Conservation (phyloP, 2,888 invertebrate genomes). For the Syritta pipiens region DNA sequence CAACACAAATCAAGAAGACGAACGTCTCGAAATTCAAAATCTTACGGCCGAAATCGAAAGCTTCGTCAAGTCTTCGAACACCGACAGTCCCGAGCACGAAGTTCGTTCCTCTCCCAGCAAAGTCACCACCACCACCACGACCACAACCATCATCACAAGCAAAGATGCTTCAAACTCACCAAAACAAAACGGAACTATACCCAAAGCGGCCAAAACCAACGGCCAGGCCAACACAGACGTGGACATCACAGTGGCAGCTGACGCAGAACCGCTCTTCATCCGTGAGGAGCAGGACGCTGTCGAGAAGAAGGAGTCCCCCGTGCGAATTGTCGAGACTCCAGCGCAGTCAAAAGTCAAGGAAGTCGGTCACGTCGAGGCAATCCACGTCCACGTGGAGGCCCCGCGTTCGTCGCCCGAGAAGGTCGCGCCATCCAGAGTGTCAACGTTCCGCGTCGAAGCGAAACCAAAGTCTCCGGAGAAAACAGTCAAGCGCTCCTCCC, state of each 20-base stretch:
- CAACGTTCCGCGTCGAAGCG: slow-evolving; percentile 28
- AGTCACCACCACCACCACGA: background rate
- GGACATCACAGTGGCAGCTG: slow-evolving; percentile 19
- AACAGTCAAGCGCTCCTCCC: background rate
- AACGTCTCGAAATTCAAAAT: slow-evolving; percentile 72
- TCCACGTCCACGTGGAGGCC: slow-evolving; percentile 70
- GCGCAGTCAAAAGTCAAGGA: slow-evolving; percentile 49
- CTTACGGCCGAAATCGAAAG: slow-evolving; percentile 76
- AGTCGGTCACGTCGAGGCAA: slow-evolving; percentile 70
- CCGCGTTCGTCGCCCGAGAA: slow-evolving; percentile 64
- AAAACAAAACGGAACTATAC: slow-evolving; percentile 52
- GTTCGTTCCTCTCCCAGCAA: background rate
- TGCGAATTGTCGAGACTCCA: slow-evolving; percentile 45
- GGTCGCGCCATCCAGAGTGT: slow-evolving; percentile 16
- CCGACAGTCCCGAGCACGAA: slow-evolving; percentile 28
- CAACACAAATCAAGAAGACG: slow-evolving; percentile 26
- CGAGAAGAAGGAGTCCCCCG: slow-evolving; percentile 25
- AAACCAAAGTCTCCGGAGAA: slow-evolving; percentile 16
- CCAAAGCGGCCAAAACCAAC: slow-evolving; percentile 45
- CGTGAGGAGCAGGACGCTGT: slow-evolving; percentile 3
- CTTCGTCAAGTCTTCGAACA: slow-evolving; percentile 72
- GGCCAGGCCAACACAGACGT: slow-evolving; percentile 41
- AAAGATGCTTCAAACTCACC: slow-evolving; percentile 33
- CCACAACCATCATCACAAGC: slow-evolving; percentile 18
- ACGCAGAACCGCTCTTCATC: slow-evolving; percentile 45